These are phyloP conservation scores for Gymnoscopelus braueri DNA, from an alignment of 2,797 vertebrate genomes.

Conservation along the genomic window DNA sequence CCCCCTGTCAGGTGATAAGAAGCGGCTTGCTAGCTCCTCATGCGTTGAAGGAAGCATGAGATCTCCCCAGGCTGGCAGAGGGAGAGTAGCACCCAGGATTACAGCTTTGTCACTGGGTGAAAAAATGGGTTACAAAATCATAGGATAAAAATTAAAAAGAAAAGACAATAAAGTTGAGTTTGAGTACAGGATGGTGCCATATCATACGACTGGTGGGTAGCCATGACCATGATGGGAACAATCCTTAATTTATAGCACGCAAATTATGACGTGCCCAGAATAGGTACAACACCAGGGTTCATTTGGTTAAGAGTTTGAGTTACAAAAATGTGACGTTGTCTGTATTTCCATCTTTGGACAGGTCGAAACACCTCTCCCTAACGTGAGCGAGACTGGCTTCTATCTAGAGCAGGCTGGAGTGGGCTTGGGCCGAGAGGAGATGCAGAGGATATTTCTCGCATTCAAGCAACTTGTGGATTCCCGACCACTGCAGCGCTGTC, in stretches of 20 bases:
- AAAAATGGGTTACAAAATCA: no score
- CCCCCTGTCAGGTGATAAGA: no score
- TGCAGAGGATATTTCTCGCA: slow-evolving; percentile 87
- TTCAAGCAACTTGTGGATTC: slow-evolving; percentile 86
- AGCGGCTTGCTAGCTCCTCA: no score
- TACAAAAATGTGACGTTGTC: background rate
- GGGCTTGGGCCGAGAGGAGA: slow-evolving; percentile 87
- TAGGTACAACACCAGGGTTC: background rate
- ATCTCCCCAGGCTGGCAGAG: no score
- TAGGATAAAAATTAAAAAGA: no score
- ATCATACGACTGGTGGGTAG: no score
- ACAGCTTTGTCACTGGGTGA: no score
- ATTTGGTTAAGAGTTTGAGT: background rate
- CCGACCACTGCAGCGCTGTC: slow-evolving; percentile 83
- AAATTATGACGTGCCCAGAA: background rate
- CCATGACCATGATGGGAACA: no score
- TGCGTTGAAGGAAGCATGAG: no score
- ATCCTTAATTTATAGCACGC: background rate
- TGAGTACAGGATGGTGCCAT: no score
- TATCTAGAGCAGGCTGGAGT: slow-evolving; percentile 92
- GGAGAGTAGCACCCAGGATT: no score
- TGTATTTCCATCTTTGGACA: slow-evolving; percentile 43
- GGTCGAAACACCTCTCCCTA: slow-evolving; percentile 83
- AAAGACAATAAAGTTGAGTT: no score
- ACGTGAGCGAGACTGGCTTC: slow-evolving; percentile 88